phyloP scores from a whole-genome alignment of 2,113 vertebrate species.

The Catagonus wagneri region DNA sequence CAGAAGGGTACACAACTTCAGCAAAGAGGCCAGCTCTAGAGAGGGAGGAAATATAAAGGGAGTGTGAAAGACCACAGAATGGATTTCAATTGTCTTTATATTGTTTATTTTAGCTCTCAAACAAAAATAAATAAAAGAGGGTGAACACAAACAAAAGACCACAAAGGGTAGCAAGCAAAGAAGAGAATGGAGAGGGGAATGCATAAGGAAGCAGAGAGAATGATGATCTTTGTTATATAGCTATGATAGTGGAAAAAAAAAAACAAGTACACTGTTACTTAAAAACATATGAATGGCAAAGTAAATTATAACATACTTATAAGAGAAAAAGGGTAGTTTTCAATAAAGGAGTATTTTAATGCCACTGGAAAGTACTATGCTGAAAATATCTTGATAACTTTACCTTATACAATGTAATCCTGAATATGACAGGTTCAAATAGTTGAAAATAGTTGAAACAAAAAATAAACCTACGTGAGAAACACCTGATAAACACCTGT shows the following conservation, averaged over 20 bases:
- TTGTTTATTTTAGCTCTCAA: not conserved
- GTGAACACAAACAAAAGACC: not conserved
- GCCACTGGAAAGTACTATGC: slow-evolving; percentile 13
- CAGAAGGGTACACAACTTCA: not conserved
- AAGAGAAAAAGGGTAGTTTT: not conserved
- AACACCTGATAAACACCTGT: not conserved
- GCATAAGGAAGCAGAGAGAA: not conserved
- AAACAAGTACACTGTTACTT: not conserved
- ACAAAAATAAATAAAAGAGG: not conserved
- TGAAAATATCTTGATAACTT: slow-evolving; percentile 16
- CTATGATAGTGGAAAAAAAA: not conserved
- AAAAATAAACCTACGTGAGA: not conserved
- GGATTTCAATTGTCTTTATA: not conserved
- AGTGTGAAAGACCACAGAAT: not conserved
- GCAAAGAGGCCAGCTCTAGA: not conserved
- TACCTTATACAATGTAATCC: not conserved
- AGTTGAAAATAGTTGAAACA: not conserved
- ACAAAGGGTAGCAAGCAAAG: not conserved
- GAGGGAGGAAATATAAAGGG: not conserved
- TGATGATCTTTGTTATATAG: not conserved
- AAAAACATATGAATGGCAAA: not conserved
- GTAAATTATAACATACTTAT: not conserved
- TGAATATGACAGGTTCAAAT: not conserved
- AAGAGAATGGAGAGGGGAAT: not conserved
- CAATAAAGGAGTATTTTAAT: not conserved